These are phyloP conservation scores for Pelosia muscerda DNA, from an alignment of 2,888 invertebrate genomes.

Conservation along the genomic window DNA sequence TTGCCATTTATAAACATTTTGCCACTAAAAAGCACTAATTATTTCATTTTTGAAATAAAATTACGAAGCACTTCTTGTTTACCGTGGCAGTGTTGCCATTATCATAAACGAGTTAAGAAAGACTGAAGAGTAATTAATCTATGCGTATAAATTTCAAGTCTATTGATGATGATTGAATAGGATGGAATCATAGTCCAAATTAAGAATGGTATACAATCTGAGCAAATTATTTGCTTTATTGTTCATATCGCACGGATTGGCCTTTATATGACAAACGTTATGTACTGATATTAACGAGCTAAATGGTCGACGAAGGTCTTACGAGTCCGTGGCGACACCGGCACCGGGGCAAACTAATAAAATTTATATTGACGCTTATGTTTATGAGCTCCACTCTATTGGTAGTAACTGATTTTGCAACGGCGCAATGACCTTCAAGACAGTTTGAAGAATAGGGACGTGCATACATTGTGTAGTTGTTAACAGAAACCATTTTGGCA, in stretches of 20 bases:
- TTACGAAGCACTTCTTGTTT: too few relatives aligned
- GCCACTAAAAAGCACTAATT: too few relatives aligned
- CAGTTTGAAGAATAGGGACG: conserved; percentile 43
- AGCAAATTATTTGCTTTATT: conserved; percentile 35
- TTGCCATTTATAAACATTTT: too few relatives aligned
- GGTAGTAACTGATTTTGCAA: conserved; percentile 57
- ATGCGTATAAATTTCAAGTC: background rate
- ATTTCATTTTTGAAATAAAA: too few relatives aligned
- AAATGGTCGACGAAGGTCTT: conserved; percentile 68
- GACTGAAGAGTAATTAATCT: conserved; percentile 1
- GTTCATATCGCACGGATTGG: conserved; percentile 57
- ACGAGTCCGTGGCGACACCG: conserved; percentile 50
- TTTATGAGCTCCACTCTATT: conserved; percentile 61
- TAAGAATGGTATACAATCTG: conserved; percentile 28
- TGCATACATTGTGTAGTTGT: conserved; percentile 23
- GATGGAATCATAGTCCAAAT: conserved; percentile 17
- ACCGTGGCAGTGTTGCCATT: too few relatives aligned
- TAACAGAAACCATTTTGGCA: conserved; percentile 53
- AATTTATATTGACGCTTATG: conserved; percentile 58
- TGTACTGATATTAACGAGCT: conserved; percentile 64
- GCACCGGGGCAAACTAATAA: conserved; percentile 60
- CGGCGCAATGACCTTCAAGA: conserved; percentile 43
- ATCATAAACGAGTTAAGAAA: too few relatives aligned
- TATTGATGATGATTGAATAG: background rate
- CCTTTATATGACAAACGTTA: conserved; percentile 51